A percentile compares a stretch with the other conserved stretches of the same genome.
Conservation (phyloP, 2,113 vertebrate species). For the Chaetops frenatus region DNA sequence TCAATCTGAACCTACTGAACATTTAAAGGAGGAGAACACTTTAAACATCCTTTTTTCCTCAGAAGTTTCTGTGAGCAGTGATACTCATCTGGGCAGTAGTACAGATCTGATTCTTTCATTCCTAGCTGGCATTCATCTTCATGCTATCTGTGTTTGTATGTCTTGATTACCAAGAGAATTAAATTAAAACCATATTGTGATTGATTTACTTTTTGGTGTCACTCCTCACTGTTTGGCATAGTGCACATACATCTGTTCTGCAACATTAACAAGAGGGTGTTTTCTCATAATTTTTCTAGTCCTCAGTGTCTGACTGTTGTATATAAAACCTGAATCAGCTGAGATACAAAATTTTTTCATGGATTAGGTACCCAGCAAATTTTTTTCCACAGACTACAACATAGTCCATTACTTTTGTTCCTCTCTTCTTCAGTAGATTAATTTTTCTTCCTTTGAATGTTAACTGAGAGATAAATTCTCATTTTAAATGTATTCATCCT, state of each 20-base stretch:
- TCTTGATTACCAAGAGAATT: background rate
- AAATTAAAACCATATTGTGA: background rate
- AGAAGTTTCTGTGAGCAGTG: background rate
- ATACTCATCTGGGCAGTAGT: background rate
- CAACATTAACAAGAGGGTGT: background rate
- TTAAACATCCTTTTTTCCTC: background rate
- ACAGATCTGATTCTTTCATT: background rate
- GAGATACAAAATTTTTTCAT: background rate
- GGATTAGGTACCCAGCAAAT: background rate
- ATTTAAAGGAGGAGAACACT: background rate
- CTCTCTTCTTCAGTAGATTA: background rate
- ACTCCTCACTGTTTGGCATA: background rate
- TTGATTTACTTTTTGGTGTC: background rate
- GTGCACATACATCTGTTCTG: background rate
- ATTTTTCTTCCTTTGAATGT: background rate
- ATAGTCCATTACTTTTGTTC: background rate
- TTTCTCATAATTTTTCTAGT: slow-evolving; percentile 1
- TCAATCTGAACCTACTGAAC: background rate
- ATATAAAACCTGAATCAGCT: background rate
- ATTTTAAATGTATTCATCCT: background rate
- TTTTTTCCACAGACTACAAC: background rate
- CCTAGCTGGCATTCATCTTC: background rate
- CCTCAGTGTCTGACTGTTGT: background rate
- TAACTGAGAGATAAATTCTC: background rate
- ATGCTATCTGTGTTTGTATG: background rate